Evolutionary conservation across 2,888 invertebrate species (phyloP), one percentile per base, ranked within the genome.

Genomic region (Ennomos erosarius): DNA sequence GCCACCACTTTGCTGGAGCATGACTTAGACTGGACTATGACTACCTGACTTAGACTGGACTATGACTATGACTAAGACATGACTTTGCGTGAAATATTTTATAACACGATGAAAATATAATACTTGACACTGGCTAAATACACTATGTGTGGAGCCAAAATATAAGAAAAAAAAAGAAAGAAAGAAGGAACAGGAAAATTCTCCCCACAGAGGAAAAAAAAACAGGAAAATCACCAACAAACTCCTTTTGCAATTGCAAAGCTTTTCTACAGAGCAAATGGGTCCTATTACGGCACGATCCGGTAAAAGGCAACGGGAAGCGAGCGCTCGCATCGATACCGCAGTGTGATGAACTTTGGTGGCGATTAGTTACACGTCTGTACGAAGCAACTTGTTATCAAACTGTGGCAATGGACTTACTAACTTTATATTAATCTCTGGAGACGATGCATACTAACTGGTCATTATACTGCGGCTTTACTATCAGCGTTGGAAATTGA

Each of bases 401-500:
- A 33, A 50, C 65, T 59, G 51, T 61, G 59, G 39, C 49, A 9
- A 26, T 44, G 10, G 51, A 56, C 47, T 1, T 45, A 65, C 47
- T 42, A 26, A 58, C 63, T 64, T 67, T 26, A 26, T 35, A 43
- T 16, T 59, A 64, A 59, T 59, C 56, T 57, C 76, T 81, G 79
- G 76, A 81, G 77, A 74, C 67, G 65, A 66, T 69, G 59, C 47
- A 37, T 52, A 61, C 39, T 40, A 62, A 65, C 62, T 65, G 38
- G 10, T 39, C 0, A 58, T 35, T 53, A 55, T 59, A 55, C 65
- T 65, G 68, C 33, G 55, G 46, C 71, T 67, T 68, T 68, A 69
- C 74, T 80, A 82, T 81, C 74, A 74, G 67, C 62, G 67, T 49
- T 54, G 33, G 71, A 69, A 83, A 85, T 87, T 83, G 78, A 86